Conservation (phyloP, 2,888 invertebrate species). For the Latrodectus elegans region DNA sequence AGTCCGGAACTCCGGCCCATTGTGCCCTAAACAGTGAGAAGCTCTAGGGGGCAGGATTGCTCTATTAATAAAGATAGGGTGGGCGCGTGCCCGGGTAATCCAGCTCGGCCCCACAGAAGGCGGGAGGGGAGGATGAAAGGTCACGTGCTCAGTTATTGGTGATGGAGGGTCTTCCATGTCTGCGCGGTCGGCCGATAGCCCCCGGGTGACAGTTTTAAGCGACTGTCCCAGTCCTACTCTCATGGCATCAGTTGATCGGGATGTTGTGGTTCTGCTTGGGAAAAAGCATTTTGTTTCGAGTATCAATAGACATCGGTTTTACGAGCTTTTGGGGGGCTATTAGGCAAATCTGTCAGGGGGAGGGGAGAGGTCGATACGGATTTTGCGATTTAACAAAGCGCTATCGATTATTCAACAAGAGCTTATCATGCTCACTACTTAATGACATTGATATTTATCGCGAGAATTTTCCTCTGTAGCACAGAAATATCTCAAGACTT, state of each 20-base stretch:
- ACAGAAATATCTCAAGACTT: too few relatives aligned
- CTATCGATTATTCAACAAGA: too few relatives aligned
- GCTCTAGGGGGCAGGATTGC: slow-evolving; percentile 36
- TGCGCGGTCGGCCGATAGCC: slow-evolving; percentile 17
- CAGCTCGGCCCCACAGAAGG: not conserved
- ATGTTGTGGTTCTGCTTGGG: slow-evolving; percentile 28
- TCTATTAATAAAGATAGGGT: slow-evolving; percentile 51
- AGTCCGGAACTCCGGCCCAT: slow-evolving; percentile 29
- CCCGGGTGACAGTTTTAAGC: slow-evolving; percentile 47
- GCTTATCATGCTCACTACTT: too few relatives aligned
- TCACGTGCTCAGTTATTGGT: slow-evolving; percentile 27
- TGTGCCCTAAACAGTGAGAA: slow-evolving; percentile 53
- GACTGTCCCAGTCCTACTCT: slow-evolving; percentile 4
- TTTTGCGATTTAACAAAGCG: too few relatives aligned
- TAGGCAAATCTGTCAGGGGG: not conserved
- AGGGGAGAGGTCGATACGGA: not conserved
- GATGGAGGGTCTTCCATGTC: slow-evolving; percentile 34
- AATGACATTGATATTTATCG: too few relatives aligned
- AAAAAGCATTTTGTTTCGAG: not conserved
- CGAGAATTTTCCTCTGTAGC: too few relatives aligned
- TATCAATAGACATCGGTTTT: slow-evolving; percentile 31
- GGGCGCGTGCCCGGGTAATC: slow-evolving; percentile 46
- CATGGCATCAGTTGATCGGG: not conserved
- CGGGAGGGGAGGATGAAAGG: slow-evolving; percentile 4
- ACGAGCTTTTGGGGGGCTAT: slow-evolving; percentile 30